These are phyloP conservation scores for Crossocerus cetratus DNA, from an alignment of 2,888 invertebrate species.

Conservation along the genomic window DNA sequence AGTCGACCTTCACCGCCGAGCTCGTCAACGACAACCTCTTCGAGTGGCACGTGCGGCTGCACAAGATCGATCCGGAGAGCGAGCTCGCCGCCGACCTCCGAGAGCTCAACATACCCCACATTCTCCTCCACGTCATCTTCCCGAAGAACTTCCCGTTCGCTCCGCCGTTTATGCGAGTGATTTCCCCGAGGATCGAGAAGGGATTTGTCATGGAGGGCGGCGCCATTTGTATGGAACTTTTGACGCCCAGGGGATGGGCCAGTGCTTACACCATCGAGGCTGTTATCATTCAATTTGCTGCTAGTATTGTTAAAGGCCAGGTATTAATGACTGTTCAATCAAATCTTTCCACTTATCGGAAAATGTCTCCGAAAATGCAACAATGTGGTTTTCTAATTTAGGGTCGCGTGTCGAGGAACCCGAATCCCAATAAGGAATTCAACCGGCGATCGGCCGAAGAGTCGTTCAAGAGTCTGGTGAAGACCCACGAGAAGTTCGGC, in stretches of 20 bases:
- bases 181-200: conserved; percentile 86
- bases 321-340: too few species aligned
- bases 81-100: conserved; percentile 89
- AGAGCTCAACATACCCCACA: conserved; percentile 85
- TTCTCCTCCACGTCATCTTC: conserved; percentile 88
- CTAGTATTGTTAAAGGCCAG: conserved; percentile 92
- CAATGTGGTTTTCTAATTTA: conserved; percentile 42
- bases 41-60: conserved; percentile 91
- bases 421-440: conserved; percentile 88
- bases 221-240: conserved; percentile 92
- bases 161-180: conserved; percentile 87
- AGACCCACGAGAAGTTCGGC: conserved; percentile 94
- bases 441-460: conserved; percentile 89
- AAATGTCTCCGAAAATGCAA: too few species aligned
- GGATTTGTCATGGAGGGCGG: conserved; percentile 95
- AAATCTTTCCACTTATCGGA: too few species aligned
- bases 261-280: conserved; percentile 93
- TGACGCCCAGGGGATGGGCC: conserved; percentile 93
- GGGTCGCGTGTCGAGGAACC: conserved; percentile 88
- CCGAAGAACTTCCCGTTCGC: conserved; percentile 94
- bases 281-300: conserved; percentile 92
- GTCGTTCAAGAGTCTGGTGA: conserved; percentile 90
- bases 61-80: conserved; percentile 90
- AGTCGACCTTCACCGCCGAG: conserved; percentile 89
- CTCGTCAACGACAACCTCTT: conserved; percentile 91